Base-by-base conservation (phyloP, 2,113 vertebrate genomes). In the Psilopsiagon aymara region DNA sequence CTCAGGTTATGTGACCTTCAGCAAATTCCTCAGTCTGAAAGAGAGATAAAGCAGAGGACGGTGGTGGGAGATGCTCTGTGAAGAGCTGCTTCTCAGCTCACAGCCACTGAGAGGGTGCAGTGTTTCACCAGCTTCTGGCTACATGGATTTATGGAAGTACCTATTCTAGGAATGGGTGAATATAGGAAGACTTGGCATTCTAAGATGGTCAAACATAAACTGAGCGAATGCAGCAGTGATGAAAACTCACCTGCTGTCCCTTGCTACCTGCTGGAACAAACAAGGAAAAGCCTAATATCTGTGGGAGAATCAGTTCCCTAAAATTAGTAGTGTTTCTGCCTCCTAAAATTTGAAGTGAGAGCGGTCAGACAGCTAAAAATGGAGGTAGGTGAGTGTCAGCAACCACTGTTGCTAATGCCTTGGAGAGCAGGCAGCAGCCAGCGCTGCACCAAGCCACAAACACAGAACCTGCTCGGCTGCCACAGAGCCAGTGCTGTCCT, bases 21-120 rank as follows among this genome's bases (percentile, higher is more conserved):
- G 94, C 59, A 49, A 85, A 92, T 82, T 73, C 92, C 51, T 71
- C 10, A 6, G 83, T 73, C 95, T 97, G 92, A 16, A 83, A 47
- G 84, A 91, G 49, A 93, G 90, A 95, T 44, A 92, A 91, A 44
- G 31, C 2, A 3, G 1, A 93, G 80, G 49, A 15, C 6, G 3
- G 8, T 5, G 62, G 37, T 4, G 11, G 57, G 63, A 82, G 81
- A 88, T 70, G 93, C 69, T 68, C 68, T 31, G 49, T 11, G 47
- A 31, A 55, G 25, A 55, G 60, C 51, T 57, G 24, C 2, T 7
- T 6, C 93, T 59, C 33, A 63, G 75, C 76, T 49, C 80, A 20
- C 51, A 57, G n/a, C 2, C n/a, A 11, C 31, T 31, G 17, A 31
- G 10, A 9, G 59, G 68, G 8, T 12, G 25, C 28, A 64, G 35